phyloP scores from a whole-genome alignment of 2,797 vertebrate species.

The Gobio occitaniae region DNA sequence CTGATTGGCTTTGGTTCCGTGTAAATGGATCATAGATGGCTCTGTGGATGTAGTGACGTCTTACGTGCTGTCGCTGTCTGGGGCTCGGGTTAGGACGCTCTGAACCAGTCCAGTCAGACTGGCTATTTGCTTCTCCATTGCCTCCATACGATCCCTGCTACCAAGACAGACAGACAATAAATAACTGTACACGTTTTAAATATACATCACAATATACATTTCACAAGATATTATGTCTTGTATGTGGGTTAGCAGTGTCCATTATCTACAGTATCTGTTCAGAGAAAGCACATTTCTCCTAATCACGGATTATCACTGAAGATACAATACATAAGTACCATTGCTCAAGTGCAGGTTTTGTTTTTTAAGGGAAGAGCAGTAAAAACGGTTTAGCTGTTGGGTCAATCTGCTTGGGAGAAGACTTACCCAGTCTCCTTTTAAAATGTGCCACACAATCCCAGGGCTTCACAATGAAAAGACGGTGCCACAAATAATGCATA shows the following conservation, averaged over 20 bases:
- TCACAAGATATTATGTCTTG: background rate
- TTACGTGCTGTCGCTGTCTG: conserved; percentile 92
- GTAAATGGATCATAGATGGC: conserved; percentile 49
- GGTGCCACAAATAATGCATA: background rate
- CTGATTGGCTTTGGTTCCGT: conserved; percentile 58
- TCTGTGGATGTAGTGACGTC: conserved; percentile 59
- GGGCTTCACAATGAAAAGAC: background rate
- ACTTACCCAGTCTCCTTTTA: background rate
- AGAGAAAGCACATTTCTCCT: background rate
- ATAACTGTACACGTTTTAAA: background rate
- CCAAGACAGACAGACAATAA: background rate
- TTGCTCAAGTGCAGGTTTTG: background rate
- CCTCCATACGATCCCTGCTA: conserved; percentile 93
- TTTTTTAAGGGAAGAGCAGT: background rate
- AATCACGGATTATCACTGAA: background rate
- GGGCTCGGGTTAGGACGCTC: conserved; percentile 92
- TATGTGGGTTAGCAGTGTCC: background rate
- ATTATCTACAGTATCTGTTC: background rate
- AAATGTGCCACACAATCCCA: background rate
- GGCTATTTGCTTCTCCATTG: conserved; percentile 99
- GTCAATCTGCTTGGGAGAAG: background rate
- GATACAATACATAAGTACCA: background rate
- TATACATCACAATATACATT: background rate
- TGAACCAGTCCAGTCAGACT: conserved; percentile 97
- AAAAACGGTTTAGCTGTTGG: background rate